Evolutionary conservation across 2,113 vertebrate species (phyloP).

Genomic region (Ctenomys sociabilis): DNA sequence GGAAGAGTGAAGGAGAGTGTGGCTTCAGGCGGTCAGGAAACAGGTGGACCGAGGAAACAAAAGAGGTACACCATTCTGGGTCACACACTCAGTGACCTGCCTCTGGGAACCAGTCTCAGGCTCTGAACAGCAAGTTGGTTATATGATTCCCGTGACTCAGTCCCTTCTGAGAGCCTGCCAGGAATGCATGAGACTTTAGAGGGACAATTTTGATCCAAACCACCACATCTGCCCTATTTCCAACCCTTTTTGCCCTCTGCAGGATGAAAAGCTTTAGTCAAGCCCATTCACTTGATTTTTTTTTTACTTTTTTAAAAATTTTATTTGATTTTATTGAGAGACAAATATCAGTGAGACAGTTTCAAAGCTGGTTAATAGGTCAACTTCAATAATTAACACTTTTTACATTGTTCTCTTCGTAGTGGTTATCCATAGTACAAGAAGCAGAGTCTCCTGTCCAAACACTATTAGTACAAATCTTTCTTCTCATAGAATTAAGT

Average conservation of each 20-base stretch:
- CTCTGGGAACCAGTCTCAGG: not conserved
- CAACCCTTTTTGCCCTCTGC: not conserved
- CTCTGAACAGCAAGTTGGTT: not conserved
- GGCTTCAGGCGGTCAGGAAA: not conserved
- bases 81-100: not conserved
- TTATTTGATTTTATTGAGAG: too few species aligned
- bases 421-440: too few species aligned
- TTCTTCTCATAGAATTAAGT: too few species aligned
- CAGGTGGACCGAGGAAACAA: not conserved
- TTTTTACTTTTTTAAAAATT: too few species aligned
- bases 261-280: not conserved
- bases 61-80: not conserved
- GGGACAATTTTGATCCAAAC: not conserved
- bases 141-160: not conserved
- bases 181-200: not conserved
- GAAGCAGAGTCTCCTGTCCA: too few species aligned
- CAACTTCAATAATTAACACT: too few species aligned
- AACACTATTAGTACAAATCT: too few species aligned
- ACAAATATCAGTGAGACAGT: too few species aligned
- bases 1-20: not conserved
- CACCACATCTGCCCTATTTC: not conserved
- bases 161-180: not conserved
- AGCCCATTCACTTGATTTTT: not conserved
- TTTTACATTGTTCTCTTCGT: too few species aligned
- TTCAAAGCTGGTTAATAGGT: too few species aligned